Evolutionary conservation across 37 sponge, comb jelly and placozoan species (phyloP).

Genomic region (Cladorhizidae sp.): DNA sequence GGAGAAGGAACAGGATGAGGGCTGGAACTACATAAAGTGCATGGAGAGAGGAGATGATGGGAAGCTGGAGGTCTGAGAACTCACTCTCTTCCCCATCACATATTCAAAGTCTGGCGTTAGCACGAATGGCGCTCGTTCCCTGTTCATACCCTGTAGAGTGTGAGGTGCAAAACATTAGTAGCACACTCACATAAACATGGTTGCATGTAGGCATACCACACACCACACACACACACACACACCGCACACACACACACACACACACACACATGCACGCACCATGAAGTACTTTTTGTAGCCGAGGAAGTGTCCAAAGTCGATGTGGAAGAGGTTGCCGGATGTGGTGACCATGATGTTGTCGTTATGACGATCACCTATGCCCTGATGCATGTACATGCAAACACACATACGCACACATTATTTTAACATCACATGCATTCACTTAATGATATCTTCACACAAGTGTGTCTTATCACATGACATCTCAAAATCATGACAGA

Average conservation of each 20-base stretch:
- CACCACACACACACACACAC: no score
- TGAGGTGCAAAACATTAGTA: neutral
- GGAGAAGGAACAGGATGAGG: neutral
- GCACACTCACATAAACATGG: no score
- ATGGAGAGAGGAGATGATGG: slow-evolving; percentile 8
- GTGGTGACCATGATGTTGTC: slow-evolving; percentile 95
- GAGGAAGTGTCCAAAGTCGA: slow-evolving; percentile 98
- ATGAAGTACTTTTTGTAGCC: slow-evolving; percentile 86
- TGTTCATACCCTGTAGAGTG: slow-evolving; percentile 68
- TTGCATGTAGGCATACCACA: no score
- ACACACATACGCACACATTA: neutral
- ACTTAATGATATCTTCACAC: neutral
- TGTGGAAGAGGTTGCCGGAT: slow-evolving; percentile 93
- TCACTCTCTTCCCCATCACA: slow-evolving; percentile 90
- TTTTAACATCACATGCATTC: neutral
- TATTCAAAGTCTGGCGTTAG: slow-evolving; percentile 96
- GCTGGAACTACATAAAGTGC: neutral
- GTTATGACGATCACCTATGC: slow-evolving; percentile 95
- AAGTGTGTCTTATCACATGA: no score
- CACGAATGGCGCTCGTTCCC: slow-evolving; percentile 96
- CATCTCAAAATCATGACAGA: neutral
- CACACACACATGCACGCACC: no score
- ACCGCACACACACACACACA: no score
- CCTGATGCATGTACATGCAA: slow-evolving; percentile 24
- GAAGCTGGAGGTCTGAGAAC: neutral